phyloP scores from a whole-genome alignment of 2,888 invertebrate species.

The Congeria kusceri region DNA sequence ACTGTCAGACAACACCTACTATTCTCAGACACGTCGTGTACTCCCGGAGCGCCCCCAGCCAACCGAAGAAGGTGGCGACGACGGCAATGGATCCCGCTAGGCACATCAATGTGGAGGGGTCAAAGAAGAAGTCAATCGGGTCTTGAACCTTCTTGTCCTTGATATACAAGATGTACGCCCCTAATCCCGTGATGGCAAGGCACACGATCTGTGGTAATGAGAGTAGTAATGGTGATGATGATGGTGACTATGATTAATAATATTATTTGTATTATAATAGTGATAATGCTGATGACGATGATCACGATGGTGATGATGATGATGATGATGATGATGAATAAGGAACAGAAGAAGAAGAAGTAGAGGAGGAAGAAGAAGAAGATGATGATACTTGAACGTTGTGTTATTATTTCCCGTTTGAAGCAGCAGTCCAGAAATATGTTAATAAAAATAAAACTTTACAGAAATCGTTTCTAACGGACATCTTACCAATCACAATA shows the following conservation, averaged over 20 bases:
- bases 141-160: slow-evolving; percentile 81
- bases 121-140: slow-evolving; percentile 82
- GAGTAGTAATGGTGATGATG: too few species aligned
- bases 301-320: slow-evolving; percentile 17
- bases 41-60: slow-evolving; percentile 81
- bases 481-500: too few species aligned
- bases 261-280: too few species aligned
- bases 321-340: slow-evolving; percentile 30
- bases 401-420: too few species aligned
- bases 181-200: slow-evolving; percentile 69
- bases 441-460: too few species aligned
- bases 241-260: too few species aligned
- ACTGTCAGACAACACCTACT: slow-evolving; percentile 65
- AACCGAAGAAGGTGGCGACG: slow-evolving; percentile 79
- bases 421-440: too few species aligned
- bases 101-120: slow-evolving; percentile 81
- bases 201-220: slow-evolving; percentile 72
- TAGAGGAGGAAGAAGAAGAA: too few species aligned
- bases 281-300: slow-evolving; percentile 22
- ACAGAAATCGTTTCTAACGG: too few species aligned
- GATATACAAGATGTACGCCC: slow-evolving; percentile 77
- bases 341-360: too few species aligned
- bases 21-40: slow-evolving; percentile 79
- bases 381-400: too few species aligned
- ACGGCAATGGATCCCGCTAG: slow-evolving; percentile 77